Conservation (phyloP, 2,888 invertebrate species). For the Acleris literana region DNA sequence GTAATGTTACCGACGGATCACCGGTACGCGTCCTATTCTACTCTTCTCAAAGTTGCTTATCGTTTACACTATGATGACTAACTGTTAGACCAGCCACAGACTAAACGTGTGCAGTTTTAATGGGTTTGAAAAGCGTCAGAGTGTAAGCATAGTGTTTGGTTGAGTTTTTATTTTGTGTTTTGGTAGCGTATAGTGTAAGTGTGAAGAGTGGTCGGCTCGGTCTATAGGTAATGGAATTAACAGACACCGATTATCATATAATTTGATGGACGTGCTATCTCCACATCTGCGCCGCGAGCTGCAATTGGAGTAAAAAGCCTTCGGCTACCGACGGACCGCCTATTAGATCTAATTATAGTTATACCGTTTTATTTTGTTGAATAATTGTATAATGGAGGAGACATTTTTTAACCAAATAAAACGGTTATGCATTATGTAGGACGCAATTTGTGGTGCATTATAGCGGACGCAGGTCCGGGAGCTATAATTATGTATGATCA, state of each 20-base stretch:
- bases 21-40: constrained; percentile 37
- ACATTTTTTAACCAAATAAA: constrained; percentile 35
- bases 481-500: constrained; percentile 25
- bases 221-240: constrained; percentile 58
- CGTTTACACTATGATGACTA: constrained; percentile 38
- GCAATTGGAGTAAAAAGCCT: constrained; percentile 54
- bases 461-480: constrained; percentile 16
- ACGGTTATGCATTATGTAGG: constrained; percentile 30
- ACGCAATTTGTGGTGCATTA: constrained; percentile 27
- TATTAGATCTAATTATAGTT: constrained; percentile 63
- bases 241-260: constrained; percentile 61
- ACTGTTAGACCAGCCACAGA: constrained; percentile 24
- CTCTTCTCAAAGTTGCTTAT: constrained; percentile 38
- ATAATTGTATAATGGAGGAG: constrained; percentile 36
- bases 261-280: constrained; percentile 62
- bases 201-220: constrained; percentile 42
- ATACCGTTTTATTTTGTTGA: constrained; percentile 42
- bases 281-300: constrained; percentile 42
- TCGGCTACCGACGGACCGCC: constrained; percentile 46
- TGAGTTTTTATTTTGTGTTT: constrained; percentile 2
- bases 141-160: background rate
- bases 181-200: constrained; percentile 38
- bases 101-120: constrained; percentile 3
- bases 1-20: constrained; percentile 57
- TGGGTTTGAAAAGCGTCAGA: constrained; percentile 6